Evolutionary conservation across 2,888 invertebrate genomes (phyloP), one percentile per base, ranked within the genome.

Genomic region (Sisyra nigra): DNA sequence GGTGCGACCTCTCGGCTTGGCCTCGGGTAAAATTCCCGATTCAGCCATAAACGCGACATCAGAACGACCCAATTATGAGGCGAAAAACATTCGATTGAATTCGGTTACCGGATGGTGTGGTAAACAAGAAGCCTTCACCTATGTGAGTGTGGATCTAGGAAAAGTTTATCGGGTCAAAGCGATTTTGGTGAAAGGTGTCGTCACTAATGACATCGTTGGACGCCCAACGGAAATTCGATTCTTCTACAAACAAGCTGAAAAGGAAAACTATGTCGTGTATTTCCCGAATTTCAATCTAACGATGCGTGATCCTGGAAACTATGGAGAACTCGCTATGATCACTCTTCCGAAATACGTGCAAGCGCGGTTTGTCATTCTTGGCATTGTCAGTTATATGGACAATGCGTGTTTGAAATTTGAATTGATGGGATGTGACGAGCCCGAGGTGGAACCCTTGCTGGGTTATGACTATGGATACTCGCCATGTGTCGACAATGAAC

Each of bases 21-120:
- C 89, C 2, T 91, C 91, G 3, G 94, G 93, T 46, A 76, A 74
- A 56, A 93, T 96, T 50, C 93, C 93, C 0, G 93, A 94, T 57
- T 84, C 87, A 1, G 91, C 93, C 2, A 93, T 96, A 43, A 94
- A 93, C 57, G 91, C 91, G 0, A 93, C 93, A 0, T 92, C 92
- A 9, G 91, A 91, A 63, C 70, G 88, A 55, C 87, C 88, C 17
- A 91, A 91, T 56, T 91, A 91, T 57, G 89, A 91, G 69, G 88
- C 89, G 0, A 80, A 70, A 58, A 89, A 92, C 56, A 80, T 92
- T 9, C 72, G 92, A 24, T 65, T 93, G 30, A 91, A 89, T 58
- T 91, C 92, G 1, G 91, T 89, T 3, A 92, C 92, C 37, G 92
- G 92, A 13, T 93, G 92, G 92, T 92, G 92, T 62, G 89, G 89